Evolutionary conservation across 2,113 vertebrate species (phyloP), one percentile per base, ranked within the genome.

Genomic region (Festucalex cinctus): DNA sequence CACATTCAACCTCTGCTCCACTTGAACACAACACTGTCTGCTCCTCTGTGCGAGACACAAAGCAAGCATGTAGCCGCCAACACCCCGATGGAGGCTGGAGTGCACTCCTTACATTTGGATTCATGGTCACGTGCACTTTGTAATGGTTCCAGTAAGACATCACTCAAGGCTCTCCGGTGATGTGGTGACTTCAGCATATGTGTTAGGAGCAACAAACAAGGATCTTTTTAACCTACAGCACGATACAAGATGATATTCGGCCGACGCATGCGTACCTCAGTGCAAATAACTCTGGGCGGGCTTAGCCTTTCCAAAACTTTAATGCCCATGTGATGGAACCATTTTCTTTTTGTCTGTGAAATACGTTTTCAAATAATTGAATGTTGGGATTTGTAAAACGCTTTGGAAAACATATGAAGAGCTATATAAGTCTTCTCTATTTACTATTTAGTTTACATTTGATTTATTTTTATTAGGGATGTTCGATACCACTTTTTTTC

Each of bases 51-150:
- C 62, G 9, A 66, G 62, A 61, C 35, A 37, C 19, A 69, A 62
- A 71, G 65, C 60, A 54, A 43, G 61, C 1, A 48, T 36, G 35
- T 32, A 22, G 54, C 64, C 62, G 80, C 80, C 78, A 72, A 80
- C 67, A 66, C 79, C 68, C 76, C 78, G 79, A 84, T 68, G 66
- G 56, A 65, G 69, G 64, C 74, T 78, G 73, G 81, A 81, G 71
- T 62, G 54, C 57, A 63, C 67, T 81, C 66, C 71, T 80, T 79
- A 72, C 75, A 74, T 87, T 87, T 81, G 69, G 80, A 85, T 85
- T 83, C 81, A 79, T 70, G 71, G 74, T 88, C 86, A 84, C 82
- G 81, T 84, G 78, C 66, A 70, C 87, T 90, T 89, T 90, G 86
- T 88, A 79, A 76, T 81, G 53, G 51, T 75, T 82, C 89, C 89